These are phyloP conservation scores for Trichechus manatus DNA, from an alignment of 2,113 vertebrate species.

Conservation along the genomic window DNA sequence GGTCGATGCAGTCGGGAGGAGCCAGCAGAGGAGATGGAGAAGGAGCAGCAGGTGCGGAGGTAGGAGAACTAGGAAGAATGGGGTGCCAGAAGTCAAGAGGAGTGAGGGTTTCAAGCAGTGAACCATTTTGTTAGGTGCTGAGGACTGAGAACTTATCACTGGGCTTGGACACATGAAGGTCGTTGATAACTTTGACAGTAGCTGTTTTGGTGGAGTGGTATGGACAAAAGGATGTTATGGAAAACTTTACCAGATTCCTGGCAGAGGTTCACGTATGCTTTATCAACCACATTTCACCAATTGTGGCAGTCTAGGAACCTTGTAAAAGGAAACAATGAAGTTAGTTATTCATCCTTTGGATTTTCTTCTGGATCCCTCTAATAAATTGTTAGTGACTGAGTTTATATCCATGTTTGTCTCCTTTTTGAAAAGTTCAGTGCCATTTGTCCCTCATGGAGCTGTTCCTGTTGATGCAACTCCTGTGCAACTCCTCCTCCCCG, in stretches of 20 bases:
- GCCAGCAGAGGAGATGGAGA: background rate
- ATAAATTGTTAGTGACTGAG: background rate
- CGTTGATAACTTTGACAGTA: background rate
- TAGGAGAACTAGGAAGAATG: background rate
- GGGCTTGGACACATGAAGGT: background rate
- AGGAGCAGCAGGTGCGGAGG: background rate
- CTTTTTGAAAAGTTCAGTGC: background rate
- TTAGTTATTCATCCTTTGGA: background rate
- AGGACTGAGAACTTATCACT: background rate
- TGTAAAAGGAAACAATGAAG: constrained; percentile 7
- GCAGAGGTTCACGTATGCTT: background rate
- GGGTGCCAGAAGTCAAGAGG: background rate
- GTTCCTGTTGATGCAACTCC: background rate
- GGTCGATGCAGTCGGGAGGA: too few relatives aligned
- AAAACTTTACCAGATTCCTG: background rate
- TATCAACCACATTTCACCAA: background rate
- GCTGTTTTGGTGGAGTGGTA: background rate
- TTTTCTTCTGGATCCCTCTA: background rate
- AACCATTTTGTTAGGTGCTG: background rate
- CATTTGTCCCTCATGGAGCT: background rate
- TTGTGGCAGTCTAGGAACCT: background rate
- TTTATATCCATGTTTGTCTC: background rate
- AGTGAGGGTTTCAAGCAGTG: background rate
- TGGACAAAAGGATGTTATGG: background rate
- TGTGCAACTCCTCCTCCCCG: background rate